Conservation (phyloP, 2,888 invertebrate species). For the Linhomoeus sp. region DNA sequence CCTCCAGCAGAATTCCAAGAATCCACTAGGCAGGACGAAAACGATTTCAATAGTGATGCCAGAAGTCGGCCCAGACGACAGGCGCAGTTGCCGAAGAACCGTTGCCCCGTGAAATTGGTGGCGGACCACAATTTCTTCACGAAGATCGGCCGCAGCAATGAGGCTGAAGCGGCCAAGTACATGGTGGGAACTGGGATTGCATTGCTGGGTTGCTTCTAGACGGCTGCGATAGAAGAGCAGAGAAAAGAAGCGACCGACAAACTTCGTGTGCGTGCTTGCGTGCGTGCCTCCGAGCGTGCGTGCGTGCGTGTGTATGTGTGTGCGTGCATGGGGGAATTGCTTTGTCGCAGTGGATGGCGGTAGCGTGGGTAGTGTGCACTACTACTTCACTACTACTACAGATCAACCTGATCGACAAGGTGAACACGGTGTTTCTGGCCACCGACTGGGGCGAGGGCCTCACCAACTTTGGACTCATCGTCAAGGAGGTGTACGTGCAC, state of each 20-base stretch:
- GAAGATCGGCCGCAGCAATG: constrained; percentile 81
- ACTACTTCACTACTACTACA: constrained; percentile 48
- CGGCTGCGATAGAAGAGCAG: no score
- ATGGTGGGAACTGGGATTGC: constrained; percentile 51
- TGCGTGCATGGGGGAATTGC: constrained; percentile 14
- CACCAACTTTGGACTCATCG: constrained; percentile 73
- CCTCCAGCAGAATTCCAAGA: no score
- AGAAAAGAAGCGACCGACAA: no score
- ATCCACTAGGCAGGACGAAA: no score
- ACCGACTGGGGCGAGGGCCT: constrained; percentile 61
- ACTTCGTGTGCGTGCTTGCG: no score
- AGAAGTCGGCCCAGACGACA: no score
- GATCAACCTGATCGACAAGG: constrained; percentile 83
- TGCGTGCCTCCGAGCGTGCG: no score
- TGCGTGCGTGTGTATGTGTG: background rate
- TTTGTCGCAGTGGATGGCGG: no score
- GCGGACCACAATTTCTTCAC: constrained; percentile 86
- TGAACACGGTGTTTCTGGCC: constrained; percentile 85
- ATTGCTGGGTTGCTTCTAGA: no score
- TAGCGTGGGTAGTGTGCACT: no score
- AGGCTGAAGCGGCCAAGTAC: constrained; percentile 83
- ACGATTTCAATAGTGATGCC: no score
- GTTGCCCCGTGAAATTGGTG: constrained; percentile 70
- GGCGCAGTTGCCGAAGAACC: no score
- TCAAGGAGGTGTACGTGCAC: constrained; percentile 78